Evolutionary conservation across 2,888 invertebrate species (phyloP), one percentile per base, ranked within the genome.

Genomic region (Omphaloscelis lunosa): DNA sequence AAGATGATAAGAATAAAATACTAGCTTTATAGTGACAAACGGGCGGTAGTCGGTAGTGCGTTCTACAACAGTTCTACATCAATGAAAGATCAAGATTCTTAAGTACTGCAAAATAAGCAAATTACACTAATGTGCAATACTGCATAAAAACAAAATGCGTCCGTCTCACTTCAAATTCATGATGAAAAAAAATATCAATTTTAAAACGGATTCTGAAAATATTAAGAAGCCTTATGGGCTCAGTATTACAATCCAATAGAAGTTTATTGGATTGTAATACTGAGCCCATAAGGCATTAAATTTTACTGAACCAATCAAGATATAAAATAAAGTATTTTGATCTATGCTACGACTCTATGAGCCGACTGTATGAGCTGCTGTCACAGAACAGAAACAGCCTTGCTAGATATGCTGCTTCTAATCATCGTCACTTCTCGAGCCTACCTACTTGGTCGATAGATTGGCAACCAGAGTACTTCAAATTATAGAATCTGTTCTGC

Each of bases 401-500:
- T 41, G n/a, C n/a, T 65, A 27, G 45, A 20, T 20, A 65, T 65
- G 7, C 45, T 12, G 12, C 20, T 27, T 27, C 27, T 20, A 20
- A 65, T 20, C 20, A 66, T 41, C 17, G 9, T 63, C 39, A 8
- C 15, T 8, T 23, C 12, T 8, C 29, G 48, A n/a, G n/a, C n/a
- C n/a, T 27, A 65, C 65, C 7, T 65, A 23, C 27, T 66, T 66
- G 8, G 29, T 20, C 23, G n/a, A 53, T 20, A 34, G 17, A 56
- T 58, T 20, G 27, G 34, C 45, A 34, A 74, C 59, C n/a, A 34
- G 15, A 58, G n/a, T 48, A 59, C 27, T 70, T 53, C 6, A 63
- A 79, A 41, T 65, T n/a, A 23, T 59, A 59, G 15, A 66, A 74
- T 80, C 27, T 27, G 23, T 53, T 73, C 7, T 75, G 12, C 23